Percentiles rank a stretch among this genome's conserved stretches.
Conservation (phyloP, 2,888 invertebrate species). For the Unio pictorum region DNA sequence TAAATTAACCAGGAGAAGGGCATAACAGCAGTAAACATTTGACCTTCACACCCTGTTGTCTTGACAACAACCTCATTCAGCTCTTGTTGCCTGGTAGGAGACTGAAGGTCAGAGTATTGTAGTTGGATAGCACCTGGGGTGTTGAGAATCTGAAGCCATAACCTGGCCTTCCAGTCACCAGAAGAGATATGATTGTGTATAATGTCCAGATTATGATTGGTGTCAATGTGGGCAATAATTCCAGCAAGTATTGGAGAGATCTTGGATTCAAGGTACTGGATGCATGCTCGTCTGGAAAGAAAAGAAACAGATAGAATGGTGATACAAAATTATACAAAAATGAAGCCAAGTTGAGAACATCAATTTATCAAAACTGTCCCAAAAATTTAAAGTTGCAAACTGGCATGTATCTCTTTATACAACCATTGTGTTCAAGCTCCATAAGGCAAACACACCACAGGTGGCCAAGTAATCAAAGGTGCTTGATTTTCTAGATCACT, state of each 20-base stretch:
- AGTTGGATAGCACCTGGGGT: slow-evolving; percentile 34
- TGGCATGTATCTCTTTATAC: too few relatives aligned
- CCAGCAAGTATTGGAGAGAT: slow-evolving; percentile 60
- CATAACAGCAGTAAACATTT: slow-evolving; percentile 34
- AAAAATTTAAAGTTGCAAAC: too few relatives aligned
- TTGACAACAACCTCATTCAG: slow-evolving; percentile 49
- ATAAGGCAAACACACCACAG: too few relatives aligned
- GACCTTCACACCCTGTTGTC: slow-evolving; percentile 42
- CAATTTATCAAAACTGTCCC: too few relatives aligned
- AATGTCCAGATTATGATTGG: slow-evolving; percentile 59
- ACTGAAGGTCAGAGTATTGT: slow-evolving; percentile 40
- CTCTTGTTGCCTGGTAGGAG: slow-evolving; percentile 38
- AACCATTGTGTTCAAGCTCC: too few relatives aligned
- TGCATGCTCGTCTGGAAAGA: slow-evolving; percentile 47
- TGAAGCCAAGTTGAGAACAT: too few relatives aligned
- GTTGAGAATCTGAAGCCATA: slow-evolving; percentile 56
- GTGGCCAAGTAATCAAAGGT: too few relatives aligned
- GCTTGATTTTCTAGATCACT: too few relatives aligned
- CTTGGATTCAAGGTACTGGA: slow-evolving; percentile 54
- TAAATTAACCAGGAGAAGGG: slow-evolving; percentile 65
- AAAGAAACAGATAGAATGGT: neutral
- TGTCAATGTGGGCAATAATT: slow-evolving; percentile 60
- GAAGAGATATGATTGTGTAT: slow-evolving; percentile 11
- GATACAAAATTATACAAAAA: too few relatives aligned
- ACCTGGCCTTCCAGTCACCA: slow-evolving; percentile 39